Evolutionary conservation across 2,888 invertebrate species (phyloP), one percentile per base, ranked within the genome.

Genomic region (Drosophila multiciliata): DNA sequence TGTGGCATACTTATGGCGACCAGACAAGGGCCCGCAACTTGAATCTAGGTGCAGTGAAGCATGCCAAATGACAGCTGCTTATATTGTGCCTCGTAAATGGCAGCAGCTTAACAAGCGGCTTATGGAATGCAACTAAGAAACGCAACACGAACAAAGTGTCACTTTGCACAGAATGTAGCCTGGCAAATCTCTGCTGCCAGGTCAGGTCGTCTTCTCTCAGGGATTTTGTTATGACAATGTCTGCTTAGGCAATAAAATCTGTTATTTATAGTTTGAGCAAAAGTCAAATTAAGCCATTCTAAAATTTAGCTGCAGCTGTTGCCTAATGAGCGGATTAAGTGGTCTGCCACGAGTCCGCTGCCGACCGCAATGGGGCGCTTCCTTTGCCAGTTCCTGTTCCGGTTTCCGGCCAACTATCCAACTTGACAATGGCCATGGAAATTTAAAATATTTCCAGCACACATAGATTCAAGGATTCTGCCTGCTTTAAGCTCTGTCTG

Each of bases 241-340:
- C 53, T 78, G 64, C 12, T 32, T 26, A 57, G 29, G 54, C 61
- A 70, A 76, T 74, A 58, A 79, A 66, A 74, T 50, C 52, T 59
- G 49, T 68, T 71, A 89, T 79, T 83, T 74, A 85, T 81, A 38
- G 59, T 40, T 50, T 33, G 36, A 50, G 50, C 69, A 57, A 67
- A 77, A 78, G 73, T 78, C 83, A 67, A 61, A 83, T 86, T 85
- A 86, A 76, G 78, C 83, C 67, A 80, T 75, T 73, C 50, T 17
- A 54, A 66, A 69, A 83, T 76, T 75, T 79, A 83, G 66, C 69
- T 78, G 76, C 85, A 89, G 84, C 84, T 85, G 87, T 74, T 89
- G 82, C 79, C 85, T 85, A 85, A 85, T 85, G 85, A 85, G 89
- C 87, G 87, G 79, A 73, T 87, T 87, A 83, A 79, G 71, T 75